Evolutionary conservation across 1,140 invertebrate genomes (phyloP), one percentile per base, ranked within the genome.

Genomic region (Lepidurus arcticus): DNA sequence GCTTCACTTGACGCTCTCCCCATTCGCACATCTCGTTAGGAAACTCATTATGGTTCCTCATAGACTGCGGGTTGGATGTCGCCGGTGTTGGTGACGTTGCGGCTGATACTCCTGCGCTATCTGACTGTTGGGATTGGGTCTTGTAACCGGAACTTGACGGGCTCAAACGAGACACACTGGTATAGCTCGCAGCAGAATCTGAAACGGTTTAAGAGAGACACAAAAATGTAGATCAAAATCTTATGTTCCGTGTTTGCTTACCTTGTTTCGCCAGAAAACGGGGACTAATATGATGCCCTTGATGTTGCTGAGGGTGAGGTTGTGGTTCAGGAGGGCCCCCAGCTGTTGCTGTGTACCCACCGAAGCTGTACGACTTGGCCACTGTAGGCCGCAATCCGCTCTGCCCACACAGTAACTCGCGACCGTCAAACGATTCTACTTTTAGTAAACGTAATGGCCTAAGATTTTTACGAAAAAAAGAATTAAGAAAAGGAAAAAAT

Each of bases 291-390:
- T 86, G 87, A 65, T 86, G 84, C 9, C 75, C 75, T 21, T 47
- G 24, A 5, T 76, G 77, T 24, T 74, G 77, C 8, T 43, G 47
- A 73, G 47, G 75, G 26, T 45, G 26, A n/a, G 26, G 45, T 21
- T 73, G 76, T 24, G 21, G 53, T 77, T 77, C 44, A 42, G 53
- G 42, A n/a, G 53, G 47, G 74, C 47, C 76, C 42, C n/a, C 75
- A 10, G 73, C 47, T 21, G 44, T 76, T 5, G 75, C 79, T 42
- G 90, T 89, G 82, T 94, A 94, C 21, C 93, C 93, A 34, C 92
- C 92, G 82, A 95, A 95, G 83, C 93, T 94, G 85, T 92, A 93
- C 24, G 92, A 92, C 85, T 95, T 95, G 76, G 92, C 90, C 26
- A 95, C 92, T 0, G 87, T 89, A 44, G 89, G 88, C 26, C 89